Base-by-base conservation (phyloP, 1,140 invertebrate species). In the Trichomalopsis sarcophagae region DNA sequence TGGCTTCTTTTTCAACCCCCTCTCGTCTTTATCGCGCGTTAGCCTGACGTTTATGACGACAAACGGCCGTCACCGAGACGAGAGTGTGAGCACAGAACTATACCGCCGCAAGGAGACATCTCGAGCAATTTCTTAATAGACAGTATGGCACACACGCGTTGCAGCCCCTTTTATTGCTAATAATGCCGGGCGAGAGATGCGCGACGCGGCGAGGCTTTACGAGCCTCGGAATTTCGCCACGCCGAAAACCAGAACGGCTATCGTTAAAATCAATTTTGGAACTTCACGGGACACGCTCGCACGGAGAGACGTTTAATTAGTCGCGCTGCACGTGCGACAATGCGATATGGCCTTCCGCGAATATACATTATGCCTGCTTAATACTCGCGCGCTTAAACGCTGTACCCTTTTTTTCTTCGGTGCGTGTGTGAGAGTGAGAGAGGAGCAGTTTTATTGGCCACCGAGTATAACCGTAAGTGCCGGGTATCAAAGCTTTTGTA, bases 31-130 rank as follows among this genome's bases (percentile, higher is more conserved):
- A 90, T 90, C 88, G 85, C 84, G 88, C 87, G 36, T 44, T 44
- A 81, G 68, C 33, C 75, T 84, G 90, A 90, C 89, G 90, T 89
- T 90, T 90, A 90, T 90, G 89, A 89, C 88, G 88, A 90, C 73
- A 87, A 87, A 90, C 88, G 87, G 87, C 86, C 87, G 86, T 89
- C 89, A 88, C 87, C 88, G 88, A 44, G 83, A 87, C 44, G n/a
- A 2, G 47, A 78, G 17, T 62, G 7, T 36, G 5, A 36, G 33
- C 33, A 36, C 5, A 36, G 33, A 36, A 36, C 3, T 36, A 36
- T 36, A 36, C 55, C 21, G 55, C 55, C 21, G 77, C n/a, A 2
- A 27, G 23, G 50, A 40, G 36, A 44, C 55, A 17, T 76, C 79
- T 77, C 33, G 68, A 6, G 47, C 50, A 76, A 85, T 85, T 86